Evolutionary conservation across 2,797 vertebrate genomes (phyloP).

Genomic region (Amblyopsis hoosieri): DNA sequence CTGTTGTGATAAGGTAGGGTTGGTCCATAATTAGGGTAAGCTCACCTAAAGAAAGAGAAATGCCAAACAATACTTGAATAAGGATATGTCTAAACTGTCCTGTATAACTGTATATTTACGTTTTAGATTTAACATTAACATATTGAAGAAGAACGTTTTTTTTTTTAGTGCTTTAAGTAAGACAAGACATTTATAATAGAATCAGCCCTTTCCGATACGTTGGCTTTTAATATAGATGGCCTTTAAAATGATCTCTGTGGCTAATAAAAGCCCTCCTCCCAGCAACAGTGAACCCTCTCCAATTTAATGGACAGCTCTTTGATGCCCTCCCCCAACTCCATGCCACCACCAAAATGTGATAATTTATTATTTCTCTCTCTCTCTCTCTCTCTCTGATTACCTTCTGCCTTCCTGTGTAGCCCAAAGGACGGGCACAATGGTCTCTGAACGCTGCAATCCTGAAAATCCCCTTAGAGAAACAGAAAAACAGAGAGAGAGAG

Average conservation of each 20-base stretch:
- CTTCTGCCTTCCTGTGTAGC: conserved; percentile 4
- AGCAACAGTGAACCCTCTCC: conserved; percentile 23
- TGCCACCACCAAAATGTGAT: conserved; percentile 41
- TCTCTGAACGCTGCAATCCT: conserved; percentile 20
- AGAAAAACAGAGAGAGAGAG: conserved; percentile 6
- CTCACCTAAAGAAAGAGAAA: not conserved
- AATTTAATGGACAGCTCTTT: conserved; percentile 30
- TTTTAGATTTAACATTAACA: too few species aligned
- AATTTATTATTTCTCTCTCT: not conserved
- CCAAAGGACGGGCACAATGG: conserved; percentile 8
- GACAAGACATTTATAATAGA: too few species aligned
- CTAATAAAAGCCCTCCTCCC: conserved; percentile 19
- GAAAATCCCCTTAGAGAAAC: conserved; percentile 24
- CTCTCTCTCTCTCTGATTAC: not conserved
- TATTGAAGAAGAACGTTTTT: too few species aligned
- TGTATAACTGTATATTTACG: too few species aligned
- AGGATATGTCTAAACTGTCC: too few species aligned
- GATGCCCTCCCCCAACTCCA: conserved; percentile 22
- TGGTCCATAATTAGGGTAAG: not conserved
- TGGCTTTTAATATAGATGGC: conserved; percentile 26
- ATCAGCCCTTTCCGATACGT: not conserved
- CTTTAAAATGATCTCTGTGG: conserved; percentile 9
- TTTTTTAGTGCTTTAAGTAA: too few species aligned
- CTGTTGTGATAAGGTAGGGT: not conserved
- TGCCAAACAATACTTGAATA: too few species aligned